These are phyloP conservation scores for Lathamus discolor DNA, from an alignment of 2,113 vertebrate species.

Conservation along the genomic window DNA sequence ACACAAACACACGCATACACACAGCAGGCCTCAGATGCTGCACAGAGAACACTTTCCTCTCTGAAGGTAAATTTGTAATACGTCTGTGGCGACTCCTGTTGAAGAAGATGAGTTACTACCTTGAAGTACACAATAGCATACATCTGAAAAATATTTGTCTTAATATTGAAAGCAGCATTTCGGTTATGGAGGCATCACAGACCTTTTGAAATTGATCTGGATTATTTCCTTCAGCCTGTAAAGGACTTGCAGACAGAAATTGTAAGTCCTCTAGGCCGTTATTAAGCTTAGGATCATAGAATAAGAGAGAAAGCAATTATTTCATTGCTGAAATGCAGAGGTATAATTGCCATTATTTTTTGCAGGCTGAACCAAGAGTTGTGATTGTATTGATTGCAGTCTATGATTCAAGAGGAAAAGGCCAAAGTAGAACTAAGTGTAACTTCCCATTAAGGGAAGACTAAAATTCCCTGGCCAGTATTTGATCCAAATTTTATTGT, in stretches of 20 bases:
- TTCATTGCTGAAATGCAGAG: slow-evolving; percentile 52
- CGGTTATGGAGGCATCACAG: slow-evolving; percentile 18
- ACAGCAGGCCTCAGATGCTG: background rate
- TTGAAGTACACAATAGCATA: background rate
- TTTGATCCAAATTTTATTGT: slow-evolving; percentile 12
- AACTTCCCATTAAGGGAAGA: background rate
- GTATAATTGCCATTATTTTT: slow-evolving; percentile 50
- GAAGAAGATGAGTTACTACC: background rate
- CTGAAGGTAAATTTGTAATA: background rate
- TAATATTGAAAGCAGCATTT: slow-evolving; percentile 45
- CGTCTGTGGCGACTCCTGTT: background rate
- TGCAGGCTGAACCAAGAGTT: slow-evolving; percentile 25
- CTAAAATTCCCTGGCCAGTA: background rate
- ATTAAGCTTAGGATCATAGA: slow-evolving; percentile 39
- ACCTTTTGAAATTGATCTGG: slow-evolving; percentile 36
- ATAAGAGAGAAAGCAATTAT: slow-evolving; percentile 25
- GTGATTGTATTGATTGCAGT: slow-evolving; percentile 4
- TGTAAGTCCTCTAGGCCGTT: slow-evolving; percentile 8
- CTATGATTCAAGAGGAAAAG: background rate
- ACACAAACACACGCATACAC: background rate
- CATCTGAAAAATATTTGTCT: background rate
- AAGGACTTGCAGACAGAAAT: slow-evolving; percentile 28
- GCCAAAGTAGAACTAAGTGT: background rate
- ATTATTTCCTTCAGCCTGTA: slow-evolving; percentile 25
- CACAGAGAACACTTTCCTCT: background rate